phyloP scores from a whole-genome alignment of 30 jellyfish, hydroid and myxozoan genomes.

The Hydra vulgaris region DNA sequence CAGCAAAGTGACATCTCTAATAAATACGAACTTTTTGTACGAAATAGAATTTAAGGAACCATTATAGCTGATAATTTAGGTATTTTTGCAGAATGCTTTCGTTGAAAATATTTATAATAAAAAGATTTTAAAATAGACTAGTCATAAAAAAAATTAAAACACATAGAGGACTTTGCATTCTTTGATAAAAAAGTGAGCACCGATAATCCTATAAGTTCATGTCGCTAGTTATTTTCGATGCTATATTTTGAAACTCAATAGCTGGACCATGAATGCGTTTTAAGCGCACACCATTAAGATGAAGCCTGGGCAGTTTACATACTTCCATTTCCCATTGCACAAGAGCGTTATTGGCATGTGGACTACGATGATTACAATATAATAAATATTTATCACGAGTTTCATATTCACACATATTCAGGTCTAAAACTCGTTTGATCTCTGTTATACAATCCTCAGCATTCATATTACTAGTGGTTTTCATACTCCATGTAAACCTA shows the following conservation, averaged over 20 bases:
- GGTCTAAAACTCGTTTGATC: slow-evolving; percentile 86
- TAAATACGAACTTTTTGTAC: too few species aligned
- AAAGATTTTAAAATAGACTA: too few species aligned
- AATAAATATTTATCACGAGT: slow-evolving; percentile 79
- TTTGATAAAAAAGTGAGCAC: neutral
- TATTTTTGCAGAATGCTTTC: too few species aligned
- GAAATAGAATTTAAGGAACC: too few species aligned
- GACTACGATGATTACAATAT: slow-evolving; percentile 88
- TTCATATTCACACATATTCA: slow-evolving; percentile 88
- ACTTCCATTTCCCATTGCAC: slow-evolving; percentile 99
- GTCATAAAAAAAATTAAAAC: too few species aligned
- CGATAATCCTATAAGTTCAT: slow-evolving; percentile 37
- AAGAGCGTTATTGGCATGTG: slow-evolving; percentile 60
- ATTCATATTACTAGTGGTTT: slow-evolving; percentile 91
- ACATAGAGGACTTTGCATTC: neutral
- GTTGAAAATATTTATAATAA: too few species aligned
- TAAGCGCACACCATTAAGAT: slow-evolving; percentile 93
- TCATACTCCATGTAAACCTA: slow-evolving; percentile 99
- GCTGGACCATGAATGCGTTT: slow-evolving; percentile 97
- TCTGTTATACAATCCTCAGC: slow-evolving; percentile 89
- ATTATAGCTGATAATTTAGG: too few species aligned
- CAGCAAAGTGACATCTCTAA: too few species aligned
- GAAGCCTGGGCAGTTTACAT: slow-evolving; percentile 92
- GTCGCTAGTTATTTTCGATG: slow-evolving; percentile 92
- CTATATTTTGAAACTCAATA: slow-evolving; percentile 90